Evolutionary conservation across 92 coral and sea anemone species (phyloP).

Genomic region (Porites rus): DNA sequence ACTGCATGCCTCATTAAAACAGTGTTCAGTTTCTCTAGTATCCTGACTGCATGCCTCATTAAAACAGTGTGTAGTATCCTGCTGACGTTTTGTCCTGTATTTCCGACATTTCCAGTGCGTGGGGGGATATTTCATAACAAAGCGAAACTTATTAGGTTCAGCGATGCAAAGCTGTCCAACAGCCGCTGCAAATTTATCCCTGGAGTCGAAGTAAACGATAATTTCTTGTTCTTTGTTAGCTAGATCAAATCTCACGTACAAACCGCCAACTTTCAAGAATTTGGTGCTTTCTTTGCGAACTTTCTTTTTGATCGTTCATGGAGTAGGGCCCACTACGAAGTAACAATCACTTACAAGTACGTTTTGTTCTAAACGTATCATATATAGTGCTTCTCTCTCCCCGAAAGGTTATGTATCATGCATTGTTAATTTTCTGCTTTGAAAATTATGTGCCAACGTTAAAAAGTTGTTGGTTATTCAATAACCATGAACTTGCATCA

Average conservation of each 20-base stretch:
- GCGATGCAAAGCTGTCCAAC: slow-evolving; percentile 93
- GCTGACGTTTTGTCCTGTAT: slow-evolving; percentile 96
- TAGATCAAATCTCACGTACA: neutral
- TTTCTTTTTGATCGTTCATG: too few relatives aligned
- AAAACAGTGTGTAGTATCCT: slow-evolving; percentile 46
- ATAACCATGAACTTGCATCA: too few relatives aligned
- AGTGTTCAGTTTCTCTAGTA: slow-evolving; percentile 92
- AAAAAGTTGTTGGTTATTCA: too few relatives aligned
- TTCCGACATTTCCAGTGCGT: slow-evolving; percentile 97
- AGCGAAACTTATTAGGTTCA: slow-evolving; percentile 95
- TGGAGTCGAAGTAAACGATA: slow-evolving; percentile 94
- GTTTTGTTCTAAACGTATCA: too few relatives aligned
- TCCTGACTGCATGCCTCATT: slow-evolving; percentile 52
- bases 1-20: slow-evolving; percentile 93
- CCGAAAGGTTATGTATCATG: too few relatives aligned
- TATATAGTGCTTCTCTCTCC: too few relatives aligned
- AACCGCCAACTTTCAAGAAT: slow-evolving; percentile 20
- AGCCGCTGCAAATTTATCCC: slow-evolving; percentile 98
- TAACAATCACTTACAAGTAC: too few relatives aligned
- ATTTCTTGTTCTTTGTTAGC: neutral
- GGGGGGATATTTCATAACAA: slow-evolving; percentile 91
- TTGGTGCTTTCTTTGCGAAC: too few relatives aligned
- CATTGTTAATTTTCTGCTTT: too few relatives aligned
- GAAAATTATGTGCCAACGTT: too few relatives aligned
- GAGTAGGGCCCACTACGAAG: too few relatives aligned